Evolutionary conservation across 2,797 vertebrate genomes (phyloP).

Genomic region (Lemur catta): DNA sequence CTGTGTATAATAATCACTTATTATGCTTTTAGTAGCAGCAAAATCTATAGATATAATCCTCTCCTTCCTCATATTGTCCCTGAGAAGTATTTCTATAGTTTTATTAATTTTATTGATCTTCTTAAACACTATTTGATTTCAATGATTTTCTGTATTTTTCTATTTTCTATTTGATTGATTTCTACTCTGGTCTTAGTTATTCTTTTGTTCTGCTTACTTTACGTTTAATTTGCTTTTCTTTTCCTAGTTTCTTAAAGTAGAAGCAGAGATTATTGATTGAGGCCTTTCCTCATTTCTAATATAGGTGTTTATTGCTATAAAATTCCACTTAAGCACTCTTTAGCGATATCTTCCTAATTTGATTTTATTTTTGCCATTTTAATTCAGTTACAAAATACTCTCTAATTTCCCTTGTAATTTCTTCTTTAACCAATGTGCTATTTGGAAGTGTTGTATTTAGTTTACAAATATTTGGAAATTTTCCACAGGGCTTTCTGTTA

Average conservation of each 20-base stretch:
- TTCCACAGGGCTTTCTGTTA: not conserved
- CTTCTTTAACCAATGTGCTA: not conserved
- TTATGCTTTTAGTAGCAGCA: not conserved
- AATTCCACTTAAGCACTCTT: not conserved
- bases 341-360: not conserved
- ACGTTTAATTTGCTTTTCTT: not conserved
- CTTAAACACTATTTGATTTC: slow-evolving; percentile 3
- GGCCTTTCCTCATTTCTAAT: not conserved
- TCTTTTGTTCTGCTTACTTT: not conserved
- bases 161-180: not conserved
- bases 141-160: not conserved
- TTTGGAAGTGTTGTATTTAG: not conserved
- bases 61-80: not conserved
- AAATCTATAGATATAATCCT: not conserved
- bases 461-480: not conserved
- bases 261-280: not conserved
- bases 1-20: not conserved
- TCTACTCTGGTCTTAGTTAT: not conserved
- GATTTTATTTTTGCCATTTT: not conserved
- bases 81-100: not conserved
- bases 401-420: not conserved
- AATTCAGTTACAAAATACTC: not conserved
- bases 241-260: not conserved
- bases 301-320: not conserved
- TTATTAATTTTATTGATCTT: not conserved